These are phyloP conservation scores for Pampusana beccarii DNA, from an alignment of 2,113 vertebrate genomes.

Conservation along the genomic window DNA sequence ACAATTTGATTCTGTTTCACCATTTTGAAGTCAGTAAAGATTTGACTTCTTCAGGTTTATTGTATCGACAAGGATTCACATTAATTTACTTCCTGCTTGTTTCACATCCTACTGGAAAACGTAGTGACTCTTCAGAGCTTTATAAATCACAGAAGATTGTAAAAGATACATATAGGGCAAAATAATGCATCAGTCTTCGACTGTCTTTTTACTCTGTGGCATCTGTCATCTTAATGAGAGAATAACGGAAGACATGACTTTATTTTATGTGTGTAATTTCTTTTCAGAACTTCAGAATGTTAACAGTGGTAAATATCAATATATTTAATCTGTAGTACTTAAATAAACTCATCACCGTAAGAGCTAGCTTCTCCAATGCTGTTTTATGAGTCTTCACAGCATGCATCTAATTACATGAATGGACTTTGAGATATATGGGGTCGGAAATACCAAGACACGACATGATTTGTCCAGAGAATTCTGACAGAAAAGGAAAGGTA, in stretches of 20 bases:
- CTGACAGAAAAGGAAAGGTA: not conserved
- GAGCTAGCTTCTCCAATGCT: not conserved
- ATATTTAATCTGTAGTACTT: not conserved
- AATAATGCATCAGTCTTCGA: not conserved
- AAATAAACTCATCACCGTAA: not conserved
- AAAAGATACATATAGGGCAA: not conserved
- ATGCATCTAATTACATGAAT: accelerated
- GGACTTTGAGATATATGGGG: not conserved
- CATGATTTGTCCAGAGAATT: not conserved
- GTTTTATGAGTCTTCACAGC: not conserved
- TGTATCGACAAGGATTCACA: not conserved
- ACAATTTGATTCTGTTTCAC: not conserved
- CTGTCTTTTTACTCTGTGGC: not conserved
- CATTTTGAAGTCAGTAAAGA: not conserved
- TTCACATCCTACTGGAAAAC: not conserved
- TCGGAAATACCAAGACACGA: not conserved
- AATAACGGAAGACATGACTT: not conserved
- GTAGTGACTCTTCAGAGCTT: not conserved
- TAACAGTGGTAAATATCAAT: not conserved
- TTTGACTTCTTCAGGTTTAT: not conserved
- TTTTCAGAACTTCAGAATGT: not conserved
- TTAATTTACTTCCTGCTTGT: not conserved
- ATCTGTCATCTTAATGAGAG: not conserved
- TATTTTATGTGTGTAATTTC: not conserved
- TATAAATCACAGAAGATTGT: not conserved